phyloP scores from a whole-genome alignment of 2,888 invertebrate species.

The Leptogaster cylindrica region DNA sequence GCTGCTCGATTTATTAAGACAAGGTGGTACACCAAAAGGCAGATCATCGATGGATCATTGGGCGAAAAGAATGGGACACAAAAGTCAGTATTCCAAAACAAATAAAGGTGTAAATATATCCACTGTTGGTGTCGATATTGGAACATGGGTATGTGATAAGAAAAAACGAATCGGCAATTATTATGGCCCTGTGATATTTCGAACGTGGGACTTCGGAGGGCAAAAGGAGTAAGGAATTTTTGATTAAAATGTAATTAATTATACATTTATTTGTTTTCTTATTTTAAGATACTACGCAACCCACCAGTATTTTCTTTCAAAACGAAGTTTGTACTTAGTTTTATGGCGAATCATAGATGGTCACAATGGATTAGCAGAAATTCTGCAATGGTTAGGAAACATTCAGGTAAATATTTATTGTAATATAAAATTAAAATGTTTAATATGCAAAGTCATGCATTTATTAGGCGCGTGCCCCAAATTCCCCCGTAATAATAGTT shows the following conservation, averaged over 20 bases:
- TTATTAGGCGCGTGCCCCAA: constrained; percentile 83
- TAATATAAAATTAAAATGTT: background rate
- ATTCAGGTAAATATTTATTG: constrained; percentile 72
- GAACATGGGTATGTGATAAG: constrained; percentile 92
- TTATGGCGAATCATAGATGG: constrained; percentile 96
- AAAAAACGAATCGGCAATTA: constrained; percentile 73
- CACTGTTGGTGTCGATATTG: constrained; percentile 97
- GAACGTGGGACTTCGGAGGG: constrained; percentile 99
- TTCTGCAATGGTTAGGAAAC: constrained; percentile 95
- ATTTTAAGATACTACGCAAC: constrained; percentile 86
- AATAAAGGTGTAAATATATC: constrained; percentile 84
- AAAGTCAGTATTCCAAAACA: constrained; percentile 77
- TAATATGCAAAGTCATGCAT: constrained; percentile 3
- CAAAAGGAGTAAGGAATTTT: constrained; percentile 76
- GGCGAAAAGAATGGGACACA: constrained; percentile 94
- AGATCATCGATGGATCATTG: constrained; percentile 74
- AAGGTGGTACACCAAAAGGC: constrained; percentile 80
- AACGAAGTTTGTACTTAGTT: constrained; percentile 92
- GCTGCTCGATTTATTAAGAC: constrained; percentile 83
- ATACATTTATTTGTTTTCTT: no score
- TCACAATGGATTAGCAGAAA: constrained; percentile 84
- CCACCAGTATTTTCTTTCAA: constrained; percentile 97
- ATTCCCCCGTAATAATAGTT: constrained; percentile 94
- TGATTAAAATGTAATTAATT: background rate
- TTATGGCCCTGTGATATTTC: constrained; percentile 84